Base-by-base conservation (phyloP, 2,888 invertebrate species). In the Eulithis testata region DNA sequence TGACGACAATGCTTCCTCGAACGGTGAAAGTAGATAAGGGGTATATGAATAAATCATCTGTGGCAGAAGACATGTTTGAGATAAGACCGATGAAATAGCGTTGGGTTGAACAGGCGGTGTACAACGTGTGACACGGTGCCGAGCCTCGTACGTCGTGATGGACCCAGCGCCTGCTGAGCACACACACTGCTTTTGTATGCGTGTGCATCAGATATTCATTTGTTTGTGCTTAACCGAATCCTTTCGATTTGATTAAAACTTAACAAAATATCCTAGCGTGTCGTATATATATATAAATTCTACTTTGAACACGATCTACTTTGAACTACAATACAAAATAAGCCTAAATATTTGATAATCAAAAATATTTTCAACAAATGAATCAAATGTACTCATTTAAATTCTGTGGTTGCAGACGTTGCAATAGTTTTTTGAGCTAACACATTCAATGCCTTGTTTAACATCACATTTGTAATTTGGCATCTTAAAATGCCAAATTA, bases 51-150 rank as follows among this genome's bases (percentile, higher is more conserved):
- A 91, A 90, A 90, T 91, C 90, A 91, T 90, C 79, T 77, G 80
- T 78, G 81, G 73, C 67, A 67, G 67, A 67, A 79, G 80, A 85
- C 87, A 87, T 79, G 83, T 79, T 79, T 76, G 76, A 84, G 90
- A 90, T 90, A 91, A 88, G 83, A 78, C 78, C 83, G 84, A 85
- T 88, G 87, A 84, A 85, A 87, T 86, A 87, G 83, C 83, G 79
- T 83, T 74, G 73, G 60, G 77, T 74, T 75, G 81, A 81, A 88
- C 88, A 88, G 75, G 83, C 76, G 72, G 78, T 79, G 78, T 73
- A 75, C 78, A 78, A 80, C 83, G 82, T 78, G 77, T 81, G 85
- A 83, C 87, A 80, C 72, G 81, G 51, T 3, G 63, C 52, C 57
- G 55, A 14, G 55, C n/a, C 44, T 53, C 55, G 60, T 70, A 68